Evolutionary conservation across 2,888 invertebrate species (phyloP).

Genomic region (Pyrgus malvae): DNA sequence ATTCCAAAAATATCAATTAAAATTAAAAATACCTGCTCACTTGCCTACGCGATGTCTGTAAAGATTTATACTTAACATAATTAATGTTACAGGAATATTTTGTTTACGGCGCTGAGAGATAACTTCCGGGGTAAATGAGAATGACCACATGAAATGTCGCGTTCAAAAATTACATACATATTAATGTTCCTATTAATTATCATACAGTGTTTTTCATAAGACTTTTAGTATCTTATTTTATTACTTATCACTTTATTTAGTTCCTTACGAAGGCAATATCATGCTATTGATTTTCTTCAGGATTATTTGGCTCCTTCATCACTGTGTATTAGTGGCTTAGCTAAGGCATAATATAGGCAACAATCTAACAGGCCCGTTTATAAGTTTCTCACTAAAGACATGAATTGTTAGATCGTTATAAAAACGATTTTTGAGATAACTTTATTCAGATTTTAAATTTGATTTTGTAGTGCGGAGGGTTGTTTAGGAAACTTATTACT

Average conservation of each 20-base stretch:
- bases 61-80: conserved; percentile 2
- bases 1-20: too few relatives aligned
- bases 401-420: too few relatives aligned
- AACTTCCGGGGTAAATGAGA: conserved; percentile 50
- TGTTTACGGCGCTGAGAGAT: conserved; percentile 35
- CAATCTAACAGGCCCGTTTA: too few relatives aligned
- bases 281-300: conserved; percentile 40
- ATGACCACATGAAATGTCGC: conserved; percentile 11
- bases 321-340: conserved; percentile 6
- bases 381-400: too few relatives aligned
- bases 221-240: conserved; percentile 63
- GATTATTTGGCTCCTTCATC: conserved; percentile 5
- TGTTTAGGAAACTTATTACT: too few relatives aligned
- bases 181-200: conserved; percentile 26
- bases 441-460: too few relatives aligned
- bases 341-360: too few relatives aligned
- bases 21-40: too few relatives aligned
- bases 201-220: conserved; percentile 48
- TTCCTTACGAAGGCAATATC: conserved; percentile 60
- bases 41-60: conserved; percentile 8
- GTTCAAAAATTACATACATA: conserved; percentile 21
- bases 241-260: conserved; percentile 54
- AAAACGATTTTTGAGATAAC: too few relatives aligned
- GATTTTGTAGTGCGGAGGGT: too few relatives aligned
- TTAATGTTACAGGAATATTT: neutral